Evolutionary conservation across 2,888 invertebrate species (phyloP).

Genomic region (Cosmia pyralina): DNA sequence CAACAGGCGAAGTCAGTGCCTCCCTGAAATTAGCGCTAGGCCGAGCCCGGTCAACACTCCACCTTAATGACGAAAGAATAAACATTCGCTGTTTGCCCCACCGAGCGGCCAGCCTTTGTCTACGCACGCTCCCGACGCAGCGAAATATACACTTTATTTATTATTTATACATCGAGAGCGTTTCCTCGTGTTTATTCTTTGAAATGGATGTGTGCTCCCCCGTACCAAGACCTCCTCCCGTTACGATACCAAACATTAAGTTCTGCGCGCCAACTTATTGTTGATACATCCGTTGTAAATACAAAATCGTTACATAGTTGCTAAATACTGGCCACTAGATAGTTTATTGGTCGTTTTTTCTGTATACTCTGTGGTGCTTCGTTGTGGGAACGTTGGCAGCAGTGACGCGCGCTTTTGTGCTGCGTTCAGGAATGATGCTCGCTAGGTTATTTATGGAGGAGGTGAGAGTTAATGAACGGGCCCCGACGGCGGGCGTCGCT

Average conservation of each 20-base stretch:
- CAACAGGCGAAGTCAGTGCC: constrained; percentile 75
- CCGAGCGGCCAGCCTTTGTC: constrained; percentile 83
- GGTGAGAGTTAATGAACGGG: constrained; percentile 87
- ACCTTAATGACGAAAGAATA: constrained; percentile 88
- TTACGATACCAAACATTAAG: constrained; percentile 74
- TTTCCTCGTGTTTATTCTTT: constrained; percentile 87
- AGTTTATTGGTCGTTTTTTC: constrained; percentile 78
- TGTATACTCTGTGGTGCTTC: constrained; percentile 74
- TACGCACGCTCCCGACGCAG: constrained; percentile 83
- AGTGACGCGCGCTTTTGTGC: constrained; percentile 74
- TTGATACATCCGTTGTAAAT: constrained; percentile 79
- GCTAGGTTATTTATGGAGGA: constrained; percentile 82
- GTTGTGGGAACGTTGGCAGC: constrained; percentile 74
- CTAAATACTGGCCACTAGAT: constrained; percentile 74
- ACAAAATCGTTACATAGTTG: constrained; percentile 75
- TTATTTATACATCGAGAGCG: constrained; percentile 88
- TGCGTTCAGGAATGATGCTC: constrained; percentile 71
- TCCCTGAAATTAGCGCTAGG: constrained; percentile 86
- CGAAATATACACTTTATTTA: constrained; percentile 87
- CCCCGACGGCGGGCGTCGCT: constrained; percentile 84
- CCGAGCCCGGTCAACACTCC: constrained; percentile 82
- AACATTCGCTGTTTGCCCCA: constrained; percentile 84
- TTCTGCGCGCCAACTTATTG: constrained; percentile 77
- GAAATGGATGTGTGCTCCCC: constrained; percentile 86
- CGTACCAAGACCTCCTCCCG: constrained; percentile 70